A percentile compares a stretch with the other conserved stretches of the same genome.
Conservation (phyloP, 35 echinoderm and acorn worm genomes). For the Stichopus chloronotus region DNA sequence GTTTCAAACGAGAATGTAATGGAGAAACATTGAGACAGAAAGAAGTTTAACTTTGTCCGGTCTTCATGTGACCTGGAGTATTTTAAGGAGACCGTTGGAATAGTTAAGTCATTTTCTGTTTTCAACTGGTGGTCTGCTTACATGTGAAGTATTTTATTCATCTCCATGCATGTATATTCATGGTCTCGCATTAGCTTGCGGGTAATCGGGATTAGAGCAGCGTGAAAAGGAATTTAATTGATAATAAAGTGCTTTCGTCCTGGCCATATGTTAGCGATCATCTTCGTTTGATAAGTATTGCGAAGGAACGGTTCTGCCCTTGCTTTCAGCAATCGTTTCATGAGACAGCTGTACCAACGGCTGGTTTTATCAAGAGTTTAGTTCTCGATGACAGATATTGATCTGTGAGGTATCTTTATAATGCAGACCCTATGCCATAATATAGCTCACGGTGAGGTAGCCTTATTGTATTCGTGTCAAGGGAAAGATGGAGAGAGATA, state of each 20-base stretch:
- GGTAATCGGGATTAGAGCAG: not conserved
- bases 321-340: conserved; percentile 9
- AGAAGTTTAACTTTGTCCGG: too few relatives aligned
- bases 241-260: not conserved
- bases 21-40: too few relatives aligned
- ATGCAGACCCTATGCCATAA: not conserved
- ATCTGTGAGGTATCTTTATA: conserved; percentile 6
- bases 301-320: not conserved
- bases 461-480: too few relatives aligned
- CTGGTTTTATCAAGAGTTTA: not conserved
- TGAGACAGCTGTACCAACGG: conserved; percentile 15
- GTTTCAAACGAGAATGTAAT: too few relatives aligned
- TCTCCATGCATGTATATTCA: not conserved
- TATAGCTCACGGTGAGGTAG: not conserved
- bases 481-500: too few relatives aligned
- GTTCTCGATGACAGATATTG: not conserved
- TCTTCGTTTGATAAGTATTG: not conserved
- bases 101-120: not conserved
- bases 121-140: not conserved
- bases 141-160: not conserved
- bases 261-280: not conserved
- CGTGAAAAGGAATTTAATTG: conserved; percentile 25
- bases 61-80: too few relatives aligned
- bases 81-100: too few relatives aligned
- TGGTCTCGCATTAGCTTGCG: not conserved